These are phyloP conservation scores for Neodiprion fabricii DNA, from an alignment of 1,140 invertebrate genomes.

Conservation along the genomic window DNA sequence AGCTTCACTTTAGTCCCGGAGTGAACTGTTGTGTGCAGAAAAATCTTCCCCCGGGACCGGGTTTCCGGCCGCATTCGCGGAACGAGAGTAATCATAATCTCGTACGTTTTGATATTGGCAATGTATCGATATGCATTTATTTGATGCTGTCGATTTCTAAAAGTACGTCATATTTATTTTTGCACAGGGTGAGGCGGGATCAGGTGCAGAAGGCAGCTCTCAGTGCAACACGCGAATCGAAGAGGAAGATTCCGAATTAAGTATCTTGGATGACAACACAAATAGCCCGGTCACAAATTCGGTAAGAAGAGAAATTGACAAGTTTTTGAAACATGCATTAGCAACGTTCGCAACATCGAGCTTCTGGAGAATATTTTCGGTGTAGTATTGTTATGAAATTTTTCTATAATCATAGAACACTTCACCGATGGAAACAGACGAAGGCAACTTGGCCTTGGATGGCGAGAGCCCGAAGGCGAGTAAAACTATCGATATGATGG, in stretches of 20 bases:
- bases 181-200: constrained; percentile 44
- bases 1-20: constrained; percentile 97
- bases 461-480: constrained; percentile 52
- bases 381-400: constrained; percentile 13
- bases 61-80: constrained; percentile 89
- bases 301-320: constrained; percentile 30
- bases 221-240: constrained; percentile 70
- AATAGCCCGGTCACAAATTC: constrained; percentile 33
- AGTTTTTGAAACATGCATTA: neutral
- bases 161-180: constrained; percentile 11
- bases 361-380: neutral
- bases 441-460: constrained; percentile 46
- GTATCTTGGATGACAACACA: constrained; percentile 48
- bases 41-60: constrained; percentile 90
- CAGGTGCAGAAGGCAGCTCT: constrained; percentile 51
- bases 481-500: constrained; percentile 59
- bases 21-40: constrained; percentile 96
- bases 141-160: neutral
- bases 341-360: neutral
- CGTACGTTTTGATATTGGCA: constrained; percentile 36
- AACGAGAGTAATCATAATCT: constrained; percentile 71
- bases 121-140: neutral
- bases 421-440: constrained; percentile 49
- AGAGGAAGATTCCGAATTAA: constrained; percentile 61
- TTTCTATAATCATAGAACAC: constrained; percentile 36